phyloP scores from a whole-genome alignment of 2,888 invertebrate species.

The Aelia acuminata region DNA sequence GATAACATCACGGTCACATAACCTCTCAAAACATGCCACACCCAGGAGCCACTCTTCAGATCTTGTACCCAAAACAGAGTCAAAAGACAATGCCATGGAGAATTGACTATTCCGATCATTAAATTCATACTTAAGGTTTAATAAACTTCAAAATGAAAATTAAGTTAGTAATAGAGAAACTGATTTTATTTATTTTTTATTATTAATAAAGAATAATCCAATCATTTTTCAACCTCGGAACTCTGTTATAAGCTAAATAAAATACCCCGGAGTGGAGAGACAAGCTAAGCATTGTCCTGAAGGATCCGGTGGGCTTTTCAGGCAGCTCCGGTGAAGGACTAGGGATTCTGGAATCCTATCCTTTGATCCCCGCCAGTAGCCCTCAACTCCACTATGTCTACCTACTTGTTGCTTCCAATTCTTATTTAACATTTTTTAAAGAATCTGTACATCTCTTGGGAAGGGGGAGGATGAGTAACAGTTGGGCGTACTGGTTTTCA shows the following conservation, averaged over 20 bases:
- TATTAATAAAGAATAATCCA: neutral
- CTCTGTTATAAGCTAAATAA: neutral
- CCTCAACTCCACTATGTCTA: neutral
- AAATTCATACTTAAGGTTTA: no score
- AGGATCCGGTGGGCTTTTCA: neutral
- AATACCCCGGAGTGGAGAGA: neutral
- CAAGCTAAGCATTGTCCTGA: neutral
- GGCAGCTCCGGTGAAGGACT: neutral
- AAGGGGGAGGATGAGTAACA: no score
- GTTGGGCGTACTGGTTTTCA: no score
- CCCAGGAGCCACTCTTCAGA: no score
- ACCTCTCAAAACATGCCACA: no score
- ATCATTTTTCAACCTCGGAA: neutral
- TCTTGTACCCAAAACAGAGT: no score
- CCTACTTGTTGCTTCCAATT: neutral
- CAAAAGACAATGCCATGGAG: no score
- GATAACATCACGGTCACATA: no score
- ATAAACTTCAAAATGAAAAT: no score
- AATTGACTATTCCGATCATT: no score
- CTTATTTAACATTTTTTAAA: neutral
- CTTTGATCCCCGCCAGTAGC: neutral
- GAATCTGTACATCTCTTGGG: neutral
- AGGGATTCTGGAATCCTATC: neutral
- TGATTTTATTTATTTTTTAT: neutral
- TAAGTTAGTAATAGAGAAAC: neutral